Conservation (phyloP, 2,113 vertebrate genomes). For the Phalacrocorax pelagicus region DNA sequence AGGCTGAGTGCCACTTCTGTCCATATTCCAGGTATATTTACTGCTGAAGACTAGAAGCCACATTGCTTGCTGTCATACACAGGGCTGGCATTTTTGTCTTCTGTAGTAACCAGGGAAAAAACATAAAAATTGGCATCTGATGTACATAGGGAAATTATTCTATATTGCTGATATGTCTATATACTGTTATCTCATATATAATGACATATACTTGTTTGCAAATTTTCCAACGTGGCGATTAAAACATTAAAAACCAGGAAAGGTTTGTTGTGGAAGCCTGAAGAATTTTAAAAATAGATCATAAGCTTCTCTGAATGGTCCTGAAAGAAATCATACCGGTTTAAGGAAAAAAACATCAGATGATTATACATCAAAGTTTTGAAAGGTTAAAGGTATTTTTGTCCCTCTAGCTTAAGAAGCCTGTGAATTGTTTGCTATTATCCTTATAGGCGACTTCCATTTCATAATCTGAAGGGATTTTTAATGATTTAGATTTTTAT, state of each 20-base stretch:
- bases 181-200: slow-evolving; percentile 14
- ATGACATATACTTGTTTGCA: slow-evolving; percentile 21
- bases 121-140: slow-evolving; percentile 40
- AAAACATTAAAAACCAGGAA: slow-evolving; percentile 37
- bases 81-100: slow-evolving; percentile 30
- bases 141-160: slow-evolving; percentile 38
- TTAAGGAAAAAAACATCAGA: neutral
- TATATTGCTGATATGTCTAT: neutral
- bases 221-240: slow-evolving; percentile 46
- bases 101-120: slow-evolving; percentile 24
- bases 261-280: neutral
- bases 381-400: neutral
- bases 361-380: neutral
- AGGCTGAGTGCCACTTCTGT: slow-evolving; percentile 63
- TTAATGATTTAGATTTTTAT: neutral
- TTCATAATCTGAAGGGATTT: neutral
- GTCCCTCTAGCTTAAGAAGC: neutral
- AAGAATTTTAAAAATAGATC: neutral
- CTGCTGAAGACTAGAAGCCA: slow-evolving; percentile 42
- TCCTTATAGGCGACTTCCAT: neutral
- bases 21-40: slow-evolving; percentile 64
- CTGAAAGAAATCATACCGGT: neutral
- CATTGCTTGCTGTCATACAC: slow-evolving; percentile 23
- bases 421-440: neutral
- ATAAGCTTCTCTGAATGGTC: neutral